These are phyloP conservation scores for Delichon dasypus DNA, from an alignment of 2,797 vertebrate genomes.

Conservation along the genomic window DNA sequence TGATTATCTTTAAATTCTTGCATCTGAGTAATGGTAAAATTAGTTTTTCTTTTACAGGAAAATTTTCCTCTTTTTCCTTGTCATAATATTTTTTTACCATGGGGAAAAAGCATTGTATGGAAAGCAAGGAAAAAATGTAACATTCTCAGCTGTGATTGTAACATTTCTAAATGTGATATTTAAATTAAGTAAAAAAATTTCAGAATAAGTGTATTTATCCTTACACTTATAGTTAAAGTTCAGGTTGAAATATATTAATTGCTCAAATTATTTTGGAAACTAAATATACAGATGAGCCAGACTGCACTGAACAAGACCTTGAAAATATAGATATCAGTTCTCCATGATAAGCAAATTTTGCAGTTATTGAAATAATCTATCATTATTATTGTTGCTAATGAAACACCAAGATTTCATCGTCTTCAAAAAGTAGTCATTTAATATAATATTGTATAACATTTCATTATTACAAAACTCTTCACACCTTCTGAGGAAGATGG, in stretches of 20 bases:
- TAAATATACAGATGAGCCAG: not conserved
- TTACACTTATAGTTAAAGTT: not conserved
- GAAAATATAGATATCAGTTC: not conserved
- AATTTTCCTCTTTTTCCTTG: not conserved
- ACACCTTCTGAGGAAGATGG: not conserved
- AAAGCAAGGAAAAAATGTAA: not conserved
- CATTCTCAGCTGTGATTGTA: not conserved
- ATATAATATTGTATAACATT: not conserved
- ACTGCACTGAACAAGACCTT: not conserved
- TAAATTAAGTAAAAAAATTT: not conserved
- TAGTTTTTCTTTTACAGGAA: not conserved
- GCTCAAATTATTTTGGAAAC: not conserved
- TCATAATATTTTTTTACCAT: not conserved
- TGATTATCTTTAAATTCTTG: not conserved
- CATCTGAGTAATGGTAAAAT: not conserved
- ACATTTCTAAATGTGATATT: not conserved
- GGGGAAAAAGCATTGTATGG: not conserved
- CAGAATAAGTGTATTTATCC: not conserved
- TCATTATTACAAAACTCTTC: not conserved
- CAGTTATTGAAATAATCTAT: not conserved
- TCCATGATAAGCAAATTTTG: not conserved
- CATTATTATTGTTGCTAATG: not conserved
- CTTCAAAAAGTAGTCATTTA: not conserved
- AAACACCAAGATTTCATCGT: not conserved
- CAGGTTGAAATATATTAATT: not conserved